Evolutionary conservation across 1,140 invertebrate genomes (phyloP).

Genomic region (Agrilus planipennis): DNA sequence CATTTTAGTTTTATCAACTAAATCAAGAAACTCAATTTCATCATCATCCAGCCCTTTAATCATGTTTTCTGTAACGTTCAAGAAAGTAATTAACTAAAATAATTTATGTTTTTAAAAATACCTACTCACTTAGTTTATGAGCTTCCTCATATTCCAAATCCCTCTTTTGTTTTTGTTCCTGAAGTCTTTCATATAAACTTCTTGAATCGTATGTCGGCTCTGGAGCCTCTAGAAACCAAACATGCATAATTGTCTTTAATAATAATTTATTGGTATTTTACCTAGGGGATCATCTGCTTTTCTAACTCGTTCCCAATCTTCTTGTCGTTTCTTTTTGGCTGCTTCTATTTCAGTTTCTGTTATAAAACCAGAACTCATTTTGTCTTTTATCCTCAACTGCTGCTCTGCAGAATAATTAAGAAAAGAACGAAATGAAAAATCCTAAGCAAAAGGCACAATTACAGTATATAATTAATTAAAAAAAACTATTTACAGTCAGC

Average conservation of each 20-base stretch:
- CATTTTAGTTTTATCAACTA: slow-evolving; percentile 75
- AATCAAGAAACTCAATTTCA: slow-evolving; percentile 85
- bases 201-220: slow-evolving; percentile 72
- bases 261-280: slow-evolving; percentile 36
- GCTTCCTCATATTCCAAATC: slow-evolving; percentile 92
- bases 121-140: slow-evolving; percentile 72
- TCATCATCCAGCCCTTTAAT: slow-evolving; percentile 91
- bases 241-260: too few species aligned
- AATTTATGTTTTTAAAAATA: not conserved
- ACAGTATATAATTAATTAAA: too few species aligned
- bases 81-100: slow-evolving; percentile 7
- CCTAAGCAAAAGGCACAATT: too few species aligned
- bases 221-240: slow-evolving; percentile 55
- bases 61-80: slow-evolving; percentile 67
- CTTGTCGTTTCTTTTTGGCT: slow-evolving; percentile 62
- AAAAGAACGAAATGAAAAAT: too few species aligned
- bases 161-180: slow-evolving; percentile 83
- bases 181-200: slow-evolving; percentile 76
- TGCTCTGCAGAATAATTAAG: too few species aligned
- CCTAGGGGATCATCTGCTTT: slow-evolving; percentile 78
- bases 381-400: too few species aligned
- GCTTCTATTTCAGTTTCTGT: slow-evolving; percentile 76
- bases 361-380: slow-evolving; percentile 82
- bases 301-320: slow-evolving; percentile 90
- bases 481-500: too few species aligned